Evolutionary conservation across 2,888 invertebrate genomes (phyloP).

Genomic region (Nomada hirtipes): DNA sequence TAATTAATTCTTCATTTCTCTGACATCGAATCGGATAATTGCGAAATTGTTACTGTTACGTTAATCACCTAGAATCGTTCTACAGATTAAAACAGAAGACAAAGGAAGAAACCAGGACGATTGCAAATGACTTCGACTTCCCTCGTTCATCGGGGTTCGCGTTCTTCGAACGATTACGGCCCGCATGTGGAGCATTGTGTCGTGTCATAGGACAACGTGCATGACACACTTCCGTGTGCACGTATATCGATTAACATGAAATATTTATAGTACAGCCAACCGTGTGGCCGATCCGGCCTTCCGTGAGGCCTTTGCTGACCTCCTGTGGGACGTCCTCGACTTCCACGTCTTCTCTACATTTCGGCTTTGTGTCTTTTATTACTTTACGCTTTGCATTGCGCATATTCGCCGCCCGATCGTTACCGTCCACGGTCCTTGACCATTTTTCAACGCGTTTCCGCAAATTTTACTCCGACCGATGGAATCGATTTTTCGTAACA

Average conservation of each 20-base stretch:
- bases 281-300: conserved; percentile 67
- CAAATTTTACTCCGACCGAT: conserved; percentile 8
- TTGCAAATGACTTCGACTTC: conserved; percentile 3
- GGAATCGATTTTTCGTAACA: not conserved
- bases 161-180: conserved; percentile 36
- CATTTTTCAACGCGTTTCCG: conserved; percentile 20
- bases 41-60: too few species aligned
- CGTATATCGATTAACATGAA: conserved; percentile 77
- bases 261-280: conserved; percentile 74
- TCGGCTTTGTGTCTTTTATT: conserved; percentile 20
- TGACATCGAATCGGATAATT: too few species aligned
- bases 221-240: conserved; percentile 64
- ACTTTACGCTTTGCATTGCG: conserved; percentile 19
- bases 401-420: conserved; percentile 21
- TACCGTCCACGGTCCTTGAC: not conserved
- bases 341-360: conserved; percentile 36
- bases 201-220: conserved; percentile 63
- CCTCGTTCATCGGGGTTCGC: conserved; percentile 20
- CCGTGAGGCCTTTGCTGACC: conserved; percentile 60
- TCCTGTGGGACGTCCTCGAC: conserved; percentile 59
- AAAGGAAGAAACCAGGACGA: not conserved
- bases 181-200: conserved; percentile 57
- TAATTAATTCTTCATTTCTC: too few species aligned
- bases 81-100: not conserved
- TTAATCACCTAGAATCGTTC: too few species aligned